Conservation (phyloP, 2,888 invertebrate genomes). For the Acleris cristana region DNA sequence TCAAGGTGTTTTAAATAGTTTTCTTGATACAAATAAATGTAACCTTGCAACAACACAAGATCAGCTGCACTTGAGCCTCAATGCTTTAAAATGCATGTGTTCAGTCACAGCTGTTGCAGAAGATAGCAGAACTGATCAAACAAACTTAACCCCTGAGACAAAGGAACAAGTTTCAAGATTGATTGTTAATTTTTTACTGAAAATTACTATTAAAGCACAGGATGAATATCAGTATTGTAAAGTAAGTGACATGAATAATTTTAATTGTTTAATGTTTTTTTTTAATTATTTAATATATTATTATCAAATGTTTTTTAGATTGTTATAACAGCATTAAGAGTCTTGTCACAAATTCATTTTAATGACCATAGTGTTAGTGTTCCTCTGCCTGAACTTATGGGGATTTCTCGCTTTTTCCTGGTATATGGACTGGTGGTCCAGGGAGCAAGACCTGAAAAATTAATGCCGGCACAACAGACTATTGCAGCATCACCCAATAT, state of each 20-base stretch:
- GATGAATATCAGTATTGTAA: conserved; percentile 79
- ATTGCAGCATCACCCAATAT: conserved; percentile 79
- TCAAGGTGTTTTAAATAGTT: conserved; percentile 59
- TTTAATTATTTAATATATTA: neutral
- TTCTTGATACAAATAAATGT: conserved; percentile 57
- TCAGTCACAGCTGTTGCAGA: conserved; percentile 56
- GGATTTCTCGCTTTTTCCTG: conserved; percentile 83
- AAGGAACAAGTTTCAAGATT: conserved; percentile 67
- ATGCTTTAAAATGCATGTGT: conserved; percentile 66
- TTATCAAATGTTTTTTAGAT: conserved; percentile 65
- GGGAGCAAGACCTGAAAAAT: conserved; percentile 72
- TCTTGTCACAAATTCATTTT: conserved; percentile 70
- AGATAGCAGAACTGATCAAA: conserved; percentile 50
- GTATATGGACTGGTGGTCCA: conserved; percentile 77
- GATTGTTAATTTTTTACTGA: conserved; percentile 68
- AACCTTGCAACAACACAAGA: conserved; percentile 50
- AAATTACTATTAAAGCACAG: conserved; percentile 57
- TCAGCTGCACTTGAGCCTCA: conserved; percentile 61
- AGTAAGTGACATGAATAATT: conserved; percentile 55
- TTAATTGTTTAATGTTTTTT: neutral
- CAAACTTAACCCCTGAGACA: conserved; percentile 48
- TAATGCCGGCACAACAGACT: conserved; percentile 85
- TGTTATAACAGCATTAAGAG: conserved; percentile 73
- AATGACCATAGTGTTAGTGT: conserved; percentile 60
- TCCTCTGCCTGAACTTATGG: conserved; percentile 80